Base-by-base conservation (phyloP, 2,888 invertebrate genomes). In the Peribatodes rhomboidaria region DNA sequence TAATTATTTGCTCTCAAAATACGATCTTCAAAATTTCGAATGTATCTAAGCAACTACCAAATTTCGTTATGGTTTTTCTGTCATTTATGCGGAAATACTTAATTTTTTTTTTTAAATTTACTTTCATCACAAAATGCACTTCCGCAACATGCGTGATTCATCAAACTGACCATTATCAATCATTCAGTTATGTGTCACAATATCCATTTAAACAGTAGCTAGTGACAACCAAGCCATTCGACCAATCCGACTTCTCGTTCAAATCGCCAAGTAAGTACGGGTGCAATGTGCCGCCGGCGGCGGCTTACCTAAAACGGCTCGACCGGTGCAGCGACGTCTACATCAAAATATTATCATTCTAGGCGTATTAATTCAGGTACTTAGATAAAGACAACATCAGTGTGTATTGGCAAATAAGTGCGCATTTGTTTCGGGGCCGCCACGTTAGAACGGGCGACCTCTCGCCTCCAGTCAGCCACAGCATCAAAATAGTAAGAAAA, bases 401-500 rank as follows among this genome's bases (percentile, higher is more conserved):
- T 74, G 73, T 74, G 80, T 87, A 86, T 90, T 89, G 85, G 86
- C 85, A 88, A 90, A 90, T 89, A 87, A 84, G 86, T 85, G 82
- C 75, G 86, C 86, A 84, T 90, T 88, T 85, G 85, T 86, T 90
- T 90, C 83, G 88, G 86, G 90, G 90, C 83, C 88, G 82, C 81
- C 84, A 80, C 79, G 84, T 85, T 88, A 87, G 89, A 90, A 85
- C 82, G 90, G 88, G 77, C 88, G 89, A 89, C 90, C 91, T 92
- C 91, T 86, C 86, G 88, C 70, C 65, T 70, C 31, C 61, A 83
- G 85, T 85, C 81, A 3, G 33, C 37, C 60, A 65, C 65, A 65
- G 65, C 20, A 47, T 16, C 35, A 22, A 20, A 20, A 2, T 13
- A 60, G 60, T 61, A 44, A 22, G 46, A 47, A 37, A 50, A 50